Percentiles rank a stretch among this genome's conserved stretches.
These are phyloP conservation scores for Rhagoletis zephyria DNA, from an alignment of 1,140 invertebrate genomes.

Conservation along the genomic window DNA sequence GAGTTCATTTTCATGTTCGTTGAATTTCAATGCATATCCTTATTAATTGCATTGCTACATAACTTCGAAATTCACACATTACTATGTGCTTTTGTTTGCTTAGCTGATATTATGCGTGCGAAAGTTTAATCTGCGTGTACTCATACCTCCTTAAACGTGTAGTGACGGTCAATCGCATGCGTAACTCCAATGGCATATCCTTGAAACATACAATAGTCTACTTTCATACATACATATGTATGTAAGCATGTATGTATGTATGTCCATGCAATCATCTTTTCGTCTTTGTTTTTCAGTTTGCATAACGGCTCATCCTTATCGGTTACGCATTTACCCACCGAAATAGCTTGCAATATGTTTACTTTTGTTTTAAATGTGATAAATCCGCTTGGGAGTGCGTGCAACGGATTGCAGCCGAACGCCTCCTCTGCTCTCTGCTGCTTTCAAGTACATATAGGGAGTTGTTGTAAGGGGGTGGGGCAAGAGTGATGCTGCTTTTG, in stretches of 20 bases:
- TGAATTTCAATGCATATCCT: neutral
- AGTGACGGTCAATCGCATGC: slow-evolving; percentile 20
- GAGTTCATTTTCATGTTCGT: neutral
- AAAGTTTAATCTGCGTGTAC: slow-evolving; percentile 6
- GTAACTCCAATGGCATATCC: neutral
- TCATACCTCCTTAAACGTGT: neutral
- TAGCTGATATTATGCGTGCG: slow-evolving; percentile 13
- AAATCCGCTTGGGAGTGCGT: neutral
- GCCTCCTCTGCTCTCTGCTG: neutral
- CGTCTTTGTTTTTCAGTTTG: neutral
- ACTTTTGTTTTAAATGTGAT: slow-evolving; percentile 38
- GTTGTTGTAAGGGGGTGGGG: neutral
- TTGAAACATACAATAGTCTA: neutral
- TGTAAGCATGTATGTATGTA: neutral
- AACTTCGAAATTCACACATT: no score
- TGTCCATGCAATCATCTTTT: neutral
- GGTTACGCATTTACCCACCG: slow-evolving; percentile 34
- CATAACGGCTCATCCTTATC: slow-evolving; percentile 31
- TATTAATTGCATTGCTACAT: neutral
- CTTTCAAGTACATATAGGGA: neutral
- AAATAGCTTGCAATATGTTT: slow-evolving; percentile 39
- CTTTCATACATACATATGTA: neutral
- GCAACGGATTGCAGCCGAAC: neutral
- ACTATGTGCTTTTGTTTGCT: neutral
- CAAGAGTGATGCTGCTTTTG: neutral